A percentile compares a stretch with the other conserved stretches of the same genome.
phyloP scores from a whole-genome alignment of 1,140 invertebrate species.

The Alviniconcha marisindica region DNA sequence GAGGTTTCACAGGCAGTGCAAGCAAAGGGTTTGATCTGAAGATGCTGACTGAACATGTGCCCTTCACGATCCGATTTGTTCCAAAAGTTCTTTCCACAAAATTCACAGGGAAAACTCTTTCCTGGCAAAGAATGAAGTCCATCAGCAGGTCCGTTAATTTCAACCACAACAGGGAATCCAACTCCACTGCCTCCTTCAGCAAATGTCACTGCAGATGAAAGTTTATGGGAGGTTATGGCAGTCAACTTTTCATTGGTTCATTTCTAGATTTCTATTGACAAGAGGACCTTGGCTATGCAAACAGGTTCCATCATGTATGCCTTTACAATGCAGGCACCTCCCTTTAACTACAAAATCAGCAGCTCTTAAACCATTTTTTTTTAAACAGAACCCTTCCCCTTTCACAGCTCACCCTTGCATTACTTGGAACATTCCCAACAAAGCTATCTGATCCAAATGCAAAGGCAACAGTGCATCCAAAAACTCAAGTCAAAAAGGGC shows the following conservation, averaged over 20 bases:
- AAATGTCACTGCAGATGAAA: conserved; percentile 14
- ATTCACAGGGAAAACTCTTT: conserved; percentile 33
- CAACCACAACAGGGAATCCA: neutral
- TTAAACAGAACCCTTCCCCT: too few relatives aligned
- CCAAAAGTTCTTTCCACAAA: conserved; percentile 31
- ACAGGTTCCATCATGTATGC: neutral
- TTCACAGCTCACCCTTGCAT: too few relatives aligned
- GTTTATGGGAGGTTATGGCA: neutral
- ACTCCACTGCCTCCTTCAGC: neutral
- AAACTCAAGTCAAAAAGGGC: too few relatives aligned
- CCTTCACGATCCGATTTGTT: conserved; percentile 33
- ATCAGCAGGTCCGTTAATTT: neutral
- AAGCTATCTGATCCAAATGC: too few relatives aligned
- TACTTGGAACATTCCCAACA: too few relatives aligned
- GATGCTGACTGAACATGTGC: conserved; percentile 15
- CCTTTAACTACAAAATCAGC: neutral
- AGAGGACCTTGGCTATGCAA: neutral
- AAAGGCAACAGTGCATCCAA: too few relatives aligned
- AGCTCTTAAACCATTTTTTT: neutral
- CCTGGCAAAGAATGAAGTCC: neutral
- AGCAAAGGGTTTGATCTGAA: conserved; percentile 1
- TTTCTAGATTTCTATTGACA: neutral
- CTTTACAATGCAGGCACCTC: neutral
- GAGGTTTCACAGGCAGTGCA: conserved; percentile 12
- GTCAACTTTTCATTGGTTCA: too few relatives aligned